Evolutionary conservation across 2,888 invertebrate species (phyloP).

Genomic region (Heliconius cydno): DNA sequence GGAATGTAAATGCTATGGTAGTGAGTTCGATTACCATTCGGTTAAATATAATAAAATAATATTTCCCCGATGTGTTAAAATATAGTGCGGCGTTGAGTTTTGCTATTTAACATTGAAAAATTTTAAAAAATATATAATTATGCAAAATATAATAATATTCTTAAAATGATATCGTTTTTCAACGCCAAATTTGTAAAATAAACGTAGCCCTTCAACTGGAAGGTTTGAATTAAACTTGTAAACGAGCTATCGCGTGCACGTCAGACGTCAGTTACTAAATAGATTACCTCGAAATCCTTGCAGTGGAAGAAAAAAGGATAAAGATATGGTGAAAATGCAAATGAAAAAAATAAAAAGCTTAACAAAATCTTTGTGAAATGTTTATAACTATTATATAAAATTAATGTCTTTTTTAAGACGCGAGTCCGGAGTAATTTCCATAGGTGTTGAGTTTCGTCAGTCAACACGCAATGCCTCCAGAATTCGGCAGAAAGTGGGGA

Average conservation of each 20-base stretch:
- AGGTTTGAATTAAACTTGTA: conserved; percentile 45
- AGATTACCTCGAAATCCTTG: conserved; percentile 34
- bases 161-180: background rate
- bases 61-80: too few species aligned
- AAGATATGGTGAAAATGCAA: background rate
- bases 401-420: background rate
- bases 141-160: too few species aligned
- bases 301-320: background rate
- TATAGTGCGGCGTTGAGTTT: too few species aligned
- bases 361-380: background rate
- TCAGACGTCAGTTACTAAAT: conserved; percentile 41
- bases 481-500: too few species aligned
- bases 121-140: too few species aligned
- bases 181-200: conserved; percentile 30
- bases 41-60: too few species aligned
- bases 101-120: too few species aligned
- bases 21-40: too few species aligned
- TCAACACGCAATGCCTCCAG: too few species aligned
- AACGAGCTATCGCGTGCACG: conserved; percentile 47
- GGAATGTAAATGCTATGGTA: too few species aligned
- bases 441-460: too few species aligned
- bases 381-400: background rate
- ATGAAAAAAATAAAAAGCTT: background rate
- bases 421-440: too few species aligned
- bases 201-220: conserved; percentile 34